Conservation (phyloP, 2,888 invertebrate species). For the Acanthosoma haemorrhoidale region DNA sequence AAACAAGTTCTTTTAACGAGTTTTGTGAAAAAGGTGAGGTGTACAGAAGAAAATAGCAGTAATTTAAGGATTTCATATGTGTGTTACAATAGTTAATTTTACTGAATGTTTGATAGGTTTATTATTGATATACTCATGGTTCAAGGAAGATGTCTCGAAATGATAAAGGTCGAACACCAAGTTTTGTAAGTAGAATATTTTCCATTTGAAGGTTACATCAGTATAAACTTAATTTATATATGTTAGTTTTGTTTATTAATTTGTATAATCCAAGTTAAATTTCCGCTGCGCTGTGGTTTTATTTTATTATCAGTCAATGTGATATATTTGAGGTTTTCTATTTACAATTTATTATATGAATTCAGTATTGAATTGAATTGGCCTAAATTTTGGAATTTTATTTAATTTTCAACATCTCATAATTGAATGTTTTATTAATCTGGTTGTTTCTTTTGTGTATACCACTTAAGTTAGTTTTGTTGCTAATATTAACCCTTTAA, state of each 20-base stretch:
- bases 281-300: no score
- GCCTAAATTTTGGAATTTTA: background rate
- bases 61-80: background rate
- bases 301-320: no score
- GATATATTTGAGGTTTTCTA: no score
- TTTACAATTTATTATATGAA: no score
- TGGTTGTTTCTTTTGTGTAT: no score
- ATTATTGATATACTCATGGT: constrained; percentile 23
- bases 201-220: background rate
- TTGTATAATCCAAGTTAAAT: background rate
- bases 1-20: background rate
- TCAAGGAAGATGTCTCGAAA: constrained; percentile 33
- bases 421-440: no score
- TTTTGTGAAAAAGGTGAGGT: background rate
- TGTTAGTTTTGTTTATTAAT: background rate
- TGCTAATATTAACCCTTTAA: background rate
- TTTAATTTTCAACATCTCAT: no score
- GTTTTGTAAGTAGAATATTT: constrained; percentile 36
- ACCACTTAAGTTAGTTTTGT: background rate
- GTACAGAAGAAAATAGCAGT: background rate
- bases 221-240: background rate
- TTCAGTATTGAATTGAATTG: no score
- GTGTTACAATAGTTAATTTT: background rate
- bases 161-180: constrained; percentile 34
- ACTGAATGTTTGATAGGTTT: background rate